Conservation (phyloP, 1,140 invertebrate species). For the Atta cephalotes region DNA sequence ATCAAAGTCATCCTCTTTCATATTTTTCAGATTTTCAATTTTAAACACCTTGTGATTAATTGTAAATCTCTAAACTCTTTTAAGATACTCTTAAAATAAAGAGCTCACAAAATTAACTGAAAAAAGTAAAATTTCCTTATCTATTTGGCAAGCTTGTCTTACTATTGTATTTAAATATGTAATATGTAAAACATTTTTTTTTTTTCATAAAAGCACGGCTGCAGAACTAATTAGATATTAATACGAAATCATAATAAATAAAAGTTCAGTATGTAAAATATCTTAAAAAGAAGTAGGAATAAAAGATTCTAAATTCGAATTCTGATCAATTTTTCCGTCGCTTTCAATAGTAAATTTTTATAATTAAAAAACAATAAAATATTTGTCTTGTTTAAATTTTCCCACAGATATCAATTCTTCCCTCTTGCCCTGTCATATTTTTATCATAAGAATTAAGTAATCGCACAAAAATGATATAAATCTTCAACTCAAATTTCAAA, state of each 20-base stretch:
- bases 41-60: background rate
- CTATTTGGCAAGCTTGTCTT: background rate
- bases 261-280: too few species aligned
- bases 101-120: background rate
- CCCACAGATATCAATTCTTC: background rate
- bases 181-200: background rate
- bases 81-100: slow-evolving; percentile 3
- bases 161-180: too few species aligned
- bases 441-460: background rate
- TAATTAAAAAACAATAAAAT: background rate
- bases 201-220: too few species aligned
- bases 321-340: too few species aligned
- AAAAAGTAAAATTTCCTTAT: background rate
- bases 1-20: background rate
- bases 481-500: background rate
- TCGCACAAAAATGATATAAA: slow-evolving; percentile 7
- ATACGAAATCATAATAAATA: too few species aligned
- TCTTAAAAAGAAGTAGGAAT: too few species aligned
- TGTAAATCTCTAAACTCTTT: background rate
- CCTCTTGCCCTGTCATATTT: background rate
- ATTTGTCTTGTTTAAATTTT: too few species aligned
- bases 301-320: too few species aligned
- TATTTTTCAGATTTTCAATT: background rate
- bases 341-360: background rate
- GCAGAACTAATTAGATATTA: too few species aligned